Conservation (phyloP, 2,797 vertebrate genomes). For the Periparus ater region DNA sequence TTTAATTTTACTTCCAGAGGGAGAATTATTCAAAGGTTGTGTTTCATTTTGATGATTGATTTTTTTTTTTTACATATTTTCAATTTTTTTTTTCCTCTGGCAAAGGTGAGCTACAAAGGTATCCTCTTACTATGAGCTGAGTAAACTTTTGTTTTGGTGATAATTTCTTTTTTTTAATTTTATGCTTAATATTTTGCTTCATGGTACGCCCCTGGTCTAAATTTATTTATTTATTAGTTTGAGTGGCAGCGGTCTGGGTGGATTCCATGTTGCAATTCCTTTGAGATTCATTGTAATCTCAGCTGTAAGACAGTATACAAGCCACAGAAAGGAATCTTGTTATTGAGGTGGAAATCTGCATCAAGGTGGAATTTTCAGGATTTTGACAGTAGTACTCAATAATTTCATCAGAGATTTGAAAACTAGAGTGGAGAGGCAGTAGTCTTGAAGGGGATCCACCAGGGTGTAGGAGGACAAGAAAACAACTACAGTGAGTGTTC, state of each 20-base stretch:
- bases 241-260: not conserved
- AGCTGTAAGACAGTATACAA: not conserved
- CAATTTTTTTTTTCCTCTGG: not conserved
- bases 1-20: not conserved
- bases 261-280: not conserved
- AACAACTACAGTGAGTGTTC: rapidly evolving
- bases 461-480: not conserved
- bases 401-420: not conserved
- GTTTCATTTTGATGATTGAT: not conserved
- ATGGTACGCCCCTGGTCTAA: not conserved
- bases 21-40: not conserved
- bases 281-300: not conserved
- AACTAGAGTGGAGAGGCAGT: not conserved
- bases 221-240: not conserved
- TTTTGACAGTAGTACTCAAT: not conserved
- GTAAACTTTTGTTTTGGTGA: not conserved
- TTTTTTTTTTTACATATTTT: not conserved
- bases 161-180: not conserved
- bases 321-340: not conserved
- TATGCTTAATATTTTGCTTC: not conserved
- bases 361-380: not conserved
- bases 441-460: not conserved
- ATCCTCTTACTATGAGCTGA: not conserved
- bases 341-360: not conserved
- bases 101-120: not conserved